These are phyloP conservation scores for Sylvilagus bachmani DNA, from an alignment of 2,113 vertebrate genomes.

Conservation along the genomic window DNA sequence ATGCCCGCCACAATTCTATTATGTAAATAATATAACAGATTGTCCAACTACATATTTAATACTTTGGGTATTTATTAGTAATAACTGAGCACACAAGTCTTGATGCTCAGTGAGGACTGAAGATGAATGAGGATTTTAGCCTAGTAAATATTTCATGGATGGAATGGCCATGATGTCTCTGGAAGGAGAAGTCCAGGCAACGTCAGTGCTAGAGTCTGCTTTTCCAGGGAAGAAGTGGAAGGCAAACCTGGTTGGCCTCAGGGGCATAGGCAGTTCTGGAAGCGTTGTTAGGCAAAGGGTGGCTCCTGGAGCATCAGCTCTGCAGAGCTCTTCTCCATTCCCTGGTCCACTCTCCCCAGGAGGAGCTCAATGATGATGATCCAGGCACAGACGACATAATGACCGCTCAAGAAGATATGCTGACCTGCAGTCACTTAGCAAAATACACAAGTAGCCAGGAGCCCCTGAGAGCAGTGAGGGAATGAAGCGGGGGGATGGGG, in stretches of 20 bases:
- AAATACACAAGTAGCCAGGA: background rate
- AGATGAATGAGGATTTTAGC: background rate
- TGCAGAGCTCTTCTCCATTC: fast-evolving
- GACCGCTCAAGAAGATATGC: background rate
- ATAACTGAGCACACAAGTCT: background rate
- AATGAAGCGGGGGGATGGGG: background rate
- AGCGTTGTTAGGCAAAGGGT: background rate
- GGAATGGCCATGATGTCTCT: background rate
- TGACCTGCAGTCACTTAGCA: background rate
- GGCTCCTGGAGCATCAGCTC: fast-evolving
- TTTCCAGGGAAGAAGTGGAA: background rate
- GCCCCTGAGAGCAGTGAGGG: fast-evolving
- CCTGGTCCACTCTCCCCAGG: background rate
- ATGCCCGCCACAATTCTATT: conserved; percentile 54
- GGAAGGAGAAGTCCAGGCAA: background rate
- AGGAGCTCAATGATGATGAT: background rate
- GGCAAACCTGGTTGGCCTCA: background rate
- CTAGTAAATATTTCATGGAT: background rate
- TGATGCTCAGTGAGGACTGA: conserved; percentile 1
- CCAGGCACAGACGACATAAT: background rate
- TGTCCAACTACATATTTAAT: conserved; percentile 58
- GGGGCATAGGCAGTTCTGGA: background rate
- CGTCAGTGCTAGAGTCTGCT: background rate
- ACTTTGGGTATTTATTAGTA: conserved; percentile 32
- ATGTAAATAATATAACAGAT: conserved; percentile 62